phyloP scores from a whole-genome alignment of 2,888 invertebrate species.

The Leptogaster cylindrica region DNA sequence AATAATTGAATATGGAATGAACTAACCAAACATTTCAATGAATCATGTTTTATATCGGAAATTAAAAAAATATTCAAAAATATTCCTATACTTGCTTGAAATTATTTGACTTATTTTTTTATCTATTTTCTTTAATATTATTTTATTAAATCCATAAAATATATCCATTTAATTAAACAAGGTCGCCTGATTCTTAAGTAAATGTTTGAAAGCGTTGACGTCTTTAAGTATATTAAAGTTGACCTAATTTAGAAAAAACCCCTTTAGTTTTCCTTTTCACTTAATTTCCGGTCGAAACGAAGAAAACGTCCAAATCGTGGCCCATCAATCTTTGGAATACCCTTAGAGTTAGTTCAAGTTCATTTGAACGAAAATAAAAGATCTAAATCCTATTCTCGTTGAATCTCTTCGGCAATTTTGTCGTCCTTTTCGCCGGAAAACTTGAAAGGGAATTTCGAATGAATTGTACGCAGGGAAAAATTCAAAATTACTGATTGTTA shows the following conservation, averaged over 20 bases:
- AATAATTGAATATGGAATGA: no score
- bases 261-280: slow-evolving; percentile 26
- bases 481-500: slow-evolving; percentile 27
- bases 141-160: no score
- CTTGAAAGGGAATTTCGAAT: not conserved
- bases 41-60: no score
- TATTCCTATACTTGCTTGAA: no score
- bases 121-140: no score
- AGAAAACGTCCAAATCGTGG: slow-evolving; percentile 20
- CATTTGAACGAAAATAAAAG: slow-evolving; percentile 30
- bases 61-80: no score
- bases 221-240: slow-evolving; percentile 28
- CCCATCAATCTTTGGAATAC: slow-evolving; percentile 26
- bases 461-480: no score
- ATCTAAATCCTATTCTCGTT: slow-evolving; percentile 14
- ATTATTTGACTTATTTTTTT: no score
- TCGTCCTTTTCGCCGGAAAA: not conserved
- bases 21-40: no score
- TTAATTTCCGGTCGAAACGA: slow-evolving; percentile 31
- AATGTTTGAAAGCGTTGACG: slow-evolving; percentile 5
- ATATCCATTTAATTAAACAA: no score
- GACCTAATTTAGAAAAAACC: slow-evolving; percentile 16
- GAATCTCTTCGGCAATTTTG: not conserved
- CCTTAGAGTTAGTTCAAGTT: slow-evolving; percentile 34
- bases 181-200: no score